phyloP scores from a whole-genome alignment of 2,888 invertebrate species.

The Bruchidius siliquastri region DNA sequence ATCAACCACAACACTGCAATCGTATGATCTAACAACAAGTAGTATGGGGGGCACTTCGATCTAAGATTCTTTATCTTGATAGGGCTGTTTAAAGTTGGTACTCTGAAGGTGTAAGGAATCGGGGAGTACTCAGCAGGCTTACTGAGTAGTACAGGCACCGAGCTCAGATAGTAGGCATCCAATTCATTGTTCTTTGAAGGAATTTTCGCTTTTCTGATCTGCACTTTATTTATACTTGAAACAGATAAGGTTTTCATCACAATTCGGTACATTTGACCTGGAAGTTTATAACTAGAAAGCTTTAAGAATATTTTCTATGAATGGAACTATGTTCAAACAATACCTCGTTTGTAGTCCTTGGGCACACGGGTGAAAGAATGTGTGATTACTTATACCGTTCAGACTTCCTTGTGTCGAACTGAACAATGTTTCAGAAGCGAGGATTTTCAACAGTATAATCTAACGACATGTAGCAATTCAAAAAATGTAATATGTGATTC shows the following conservation, averaged over 20 bases:
- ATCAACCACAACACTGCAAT: constrained; percentile 47
- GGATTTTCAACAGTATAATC: not conserved
- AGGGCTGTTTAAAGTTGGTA: constrained; percentile 25
- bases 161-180: constrained; percentile 16
- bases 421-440: no score
- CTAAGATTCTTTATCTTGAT: constrained; percentile 26
- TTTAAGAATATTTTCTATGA: no score
- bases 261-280: no score
- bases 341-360: no score
- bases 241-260: not conserved
- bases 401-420: no score
- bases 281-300: no score
- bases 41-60: constrained; percentile 42
- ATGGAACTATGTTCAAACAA: no score
- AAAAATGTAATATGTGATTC: no score
- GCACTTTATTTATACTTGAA: constrained; percentile 23
- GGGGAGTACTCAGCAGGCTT: constrained; percentile 28
- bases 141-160: constrained; percentile 23
- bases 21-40: constrained; percentile 44
- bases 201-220: constrained; percentile 21
- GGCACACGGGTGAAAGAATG: no score
- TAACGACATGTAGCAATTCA: no score
- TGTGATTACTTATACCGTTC: no score
- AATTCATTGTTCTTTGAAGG: constrained; percentile 10
- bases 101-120: constrained; percentile 41